phyloP scores from a whole-genome alignment of 1,140 invertebrate genomes.

The Papilio polytes region DNA sequence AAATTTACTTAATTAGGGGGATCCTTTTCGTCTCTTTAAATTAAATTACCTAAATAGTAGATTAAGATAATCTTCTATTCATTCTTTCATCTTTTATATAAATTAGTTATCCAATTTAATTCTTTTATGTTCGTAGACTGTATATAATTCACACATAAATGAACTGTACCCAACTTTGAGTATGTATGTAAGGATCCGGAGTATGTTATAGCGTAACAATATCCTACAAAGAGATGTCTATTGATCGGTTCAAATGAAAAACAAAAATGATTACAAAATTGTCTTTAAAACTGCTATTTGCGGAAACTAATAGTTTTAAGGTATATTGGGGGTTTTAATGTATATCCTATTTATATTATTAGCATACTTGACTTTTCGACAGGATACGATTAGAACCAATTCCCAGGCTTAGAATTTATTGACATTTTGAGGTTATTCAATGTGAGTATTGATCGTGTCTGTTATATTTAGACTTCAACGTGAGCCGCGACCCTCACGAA shows the following conservation, averaged over 20 bases:
- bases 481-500: constrained; percentile 29
- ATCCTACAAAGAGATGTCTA: background rate
- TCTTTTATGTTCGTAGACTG: too few relatives aligned
- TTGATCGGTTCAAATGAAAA: too few relatives aligned
- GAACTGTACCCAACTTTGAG: too few relatives aligned
- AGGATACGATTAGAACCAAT: background rate
- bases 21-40: background rate
- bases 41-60: background rate
- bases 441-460: constrained; percentile 37
- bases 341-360: background rate
- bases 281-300: too few relatives aligned
- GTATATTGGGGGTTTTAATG: background rate
- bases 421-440: constrained; percentile 10
- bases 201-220: background rate
- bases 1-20: background rate
- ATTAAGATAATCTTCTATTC: background rate
- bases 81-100: background rate
- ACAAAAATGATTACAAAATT: too few relatives aligned
- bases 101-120: too few relatives aligned
- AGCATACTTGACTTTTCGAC: background rate
- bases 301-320: too few relatives aligned
- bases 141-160: too few relatives aligned
- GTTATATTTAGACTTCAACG: constrained; percentile 37
- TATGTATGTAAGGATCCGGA: too few relatives aligned
- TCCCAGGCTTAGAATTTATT: background rate